phyloP scores from a whole-genome alignment of 1,140 invertebrate species.

The Danaus plexippus region DNA sequence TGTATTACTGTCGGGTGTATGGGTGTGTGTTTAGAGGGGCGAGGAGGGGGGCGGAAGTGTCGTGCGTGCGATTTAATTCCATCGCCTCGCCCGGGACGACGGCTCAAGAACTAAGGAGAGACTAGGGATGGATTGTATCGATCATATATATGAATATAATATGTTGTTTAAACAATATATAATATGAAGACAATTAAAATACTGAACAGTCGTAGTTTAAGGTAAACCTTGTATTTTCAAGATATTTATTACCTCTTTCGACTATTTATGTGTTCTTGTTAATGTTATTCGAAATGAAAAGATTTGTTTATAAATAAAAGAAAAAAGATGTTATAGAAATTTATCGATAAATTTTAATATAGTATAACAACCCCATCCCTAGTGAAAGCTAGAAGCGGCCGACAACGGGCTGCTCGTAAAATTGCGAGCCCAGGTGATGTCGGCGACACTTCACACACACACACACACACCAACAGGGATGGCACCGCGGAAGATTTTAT shows the following conservation, averaged over 20 bases:
- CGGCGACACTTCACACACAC: slow-evolving; percentile 39
- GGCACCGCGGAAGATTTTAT: slow-evolving; percentile 5
- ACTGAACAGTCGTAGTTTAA: too few species aligned
- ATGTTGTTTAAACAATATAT: too few species aligned
- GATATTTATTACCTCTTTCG: too few species aligned
- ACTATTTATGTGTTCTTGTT: too few species aligned
- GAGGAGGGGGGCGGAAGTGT: slow-evolving; percentile 53
- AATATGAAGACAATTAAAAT: too few species aligned
- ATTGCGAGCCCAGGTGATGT: slow-evolving; percentile 66
- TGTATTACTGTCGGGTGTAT: slow-evolving; percentile 3
- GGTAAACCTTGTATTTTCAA: too few species aligned
- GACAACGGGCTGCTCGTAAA: slow-evolving; percentile 57
- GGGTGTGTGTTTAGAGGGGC: slow-evolving; percentile 18
- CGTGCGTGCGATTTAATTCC: slow-evolving; percentile 70
- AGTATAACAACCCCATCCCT: slow-evolving; percentile 31
- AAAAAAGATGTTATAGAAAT: background rate
- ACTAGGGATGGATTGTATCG: too few species aligned
- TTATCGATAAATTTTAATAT: slow-evolving; percentile 34
- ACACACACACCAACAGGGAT: slow-evolving; percentile 33
- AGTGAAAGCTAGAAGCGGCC: slow-evolving; percentile 46
- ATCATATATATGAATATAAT: too few species aligned
- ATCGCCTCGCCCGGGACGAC: slow-evolving; percentile 58
- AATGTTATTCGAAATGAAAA: too few species aligned
- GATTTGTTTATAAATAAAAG: too few species aligned
- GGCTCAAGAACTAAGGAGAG: slow-evolving; percentile 26